phyloP scores from a whole-genome alignment of 2,888 invertebrate species.

The Drosophila neotestacea region DNA sequence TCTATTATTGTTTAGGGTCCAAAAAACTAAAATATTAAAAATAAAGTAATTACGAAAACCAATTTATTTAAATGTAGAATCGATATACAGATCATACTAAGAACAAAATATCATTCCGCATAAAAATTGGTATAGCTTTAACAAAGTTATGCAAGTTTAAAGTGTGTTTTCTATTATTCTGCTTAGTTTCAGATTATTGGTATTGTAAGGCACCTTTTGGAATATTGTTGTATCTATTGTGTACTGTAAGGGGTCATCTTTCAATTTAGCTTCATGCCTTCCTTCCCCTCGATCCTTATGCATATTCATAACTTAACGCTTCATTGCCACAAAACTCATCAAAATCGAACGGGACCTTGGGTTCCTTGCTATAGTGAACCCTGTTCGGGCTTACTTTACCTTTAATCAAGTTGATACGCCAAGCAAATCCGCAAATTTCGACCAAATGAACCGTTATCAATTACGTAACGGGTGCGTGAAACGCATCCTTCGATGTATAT shows the following conservation, averaged over 20 bases:
- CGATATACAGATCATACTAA: not conserved
- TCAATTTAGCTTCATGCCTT: not conserved
- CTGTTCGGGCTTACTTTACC: constrained; percentile 55
- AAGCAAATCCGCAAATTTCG: constrained; percentile 47
- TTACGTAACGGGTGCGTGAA: constrained; percentile 72
- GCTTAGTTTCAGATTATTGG: too few species aligned
- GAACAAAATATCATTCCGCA: too few species aligned
- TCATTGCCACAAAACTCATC: constrained; percentile 56
- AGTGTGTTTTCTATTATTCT: too few species aligned
- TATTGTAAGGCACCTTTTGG: constrained; percentile 2
- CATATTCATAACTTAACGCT: constrained; percentile 74
- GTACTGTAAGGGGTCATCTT: not conserved
- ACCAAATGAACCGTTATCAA: constrained; percentile 79
- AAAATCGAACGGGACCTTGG: constrained; percentile 53
- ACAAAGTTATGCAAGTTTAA: not conserved
- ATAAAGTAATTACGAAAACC: too few species aligned
- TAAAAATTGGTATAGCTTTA: not conserved
- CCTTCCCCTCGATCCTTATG: constrained; percentile 18
- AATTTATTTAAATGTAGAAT: not conserved
- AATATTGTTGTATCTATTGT: constrained; percentile 22
- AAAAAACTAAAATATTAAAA: too few species aligned
- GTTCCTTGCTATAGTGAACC: constrained; percentile 17
- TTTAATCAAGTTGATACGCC: constrained; percentile 72
- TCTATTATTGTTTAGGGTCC: too few species aligned
- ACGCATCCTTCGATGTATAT: constrained; percentile 51